These are phyloP conservation scores for Alcis repandata DNA, from an alignment of 2,888 invertebrate genomes.

Conservation along the genomic window DNA sequence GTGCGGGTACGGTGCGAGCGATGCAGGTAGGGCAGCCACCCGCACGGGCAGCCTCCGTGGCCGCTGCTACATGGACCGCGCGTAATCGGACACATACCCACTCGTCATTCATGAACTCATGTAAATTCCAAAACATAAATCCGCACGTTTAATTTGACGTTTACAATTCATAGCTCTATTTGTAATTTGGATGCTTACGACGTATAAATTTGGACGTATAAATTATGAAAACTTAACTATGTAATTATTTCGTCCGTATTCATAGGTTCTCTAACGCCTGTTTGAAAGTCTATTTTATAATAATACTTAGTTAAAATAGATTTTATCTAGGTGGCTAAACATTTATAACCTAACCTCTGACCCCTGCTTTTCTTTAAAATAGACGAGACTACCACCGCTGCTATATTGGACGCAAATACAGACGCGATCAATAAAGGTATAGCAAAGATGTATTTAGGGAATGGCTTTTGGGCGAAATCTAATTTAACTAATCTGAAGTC, in stretches of 20 bases:
- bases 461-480: not conserved
- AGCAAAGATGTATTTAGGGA: not conserved
- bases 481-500: not conserved
- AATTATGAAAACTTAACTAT: no score
- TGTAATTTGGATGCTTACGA: conserved; percentile 30
- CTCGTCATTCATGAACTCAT: conserved; percentile 46
- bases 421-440: conserved; percentile 4
- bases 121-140: conserved; percentile 26
- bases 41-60: conserved; percentile 59
- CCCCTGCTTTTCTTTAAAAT: conserved; percentile 63
- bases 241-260: not conserved
- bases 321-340: no score
- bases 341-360: not conserved
- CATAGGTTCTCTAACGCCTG: no score
- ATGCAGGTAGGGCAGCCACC: conserved; percentile 48
- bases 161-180: conserved; percentile 43
- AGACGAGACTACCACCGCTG: conserved; percentile 57
- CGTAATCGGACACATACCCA: conserved; percentile 40
- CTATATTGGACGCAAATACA: conserved; percentile 7
- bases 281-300: no score
- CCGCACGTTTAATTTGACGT: conserved; percentile 42
- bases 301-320: no score
- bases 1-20: not conserved
- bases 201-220: no score
- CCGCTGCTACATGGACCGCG: conserved; percentile 64